A percentile compares a stretch with the other conserved stretches of the same genome.
Evolutionary conservation across 2,113 vertebrate species (phyloP).

Genomic region (Phyllostomus hastatus): DNA sequence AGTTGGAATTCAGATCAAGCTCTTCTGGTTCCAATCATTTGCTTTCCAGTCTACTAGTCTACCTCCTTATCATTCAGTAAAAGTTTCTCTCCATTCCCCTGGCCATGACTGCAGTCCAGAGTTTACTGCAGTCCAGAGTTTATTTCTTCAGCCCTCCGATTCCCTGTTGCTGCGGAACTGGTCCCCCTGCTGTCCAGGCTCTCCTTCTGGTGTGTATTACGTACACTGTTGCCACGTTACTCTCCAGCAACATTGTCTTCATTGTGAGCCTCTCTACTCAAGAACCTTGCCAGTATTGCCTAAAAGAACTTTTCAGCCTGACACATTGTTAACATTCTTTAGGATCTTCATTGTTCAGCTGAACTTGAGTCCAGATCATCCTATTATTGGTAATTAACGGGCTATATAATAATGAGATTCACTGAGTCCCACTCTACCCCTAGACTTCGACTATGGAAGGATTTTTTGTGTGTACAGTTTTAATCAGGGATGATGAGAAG

Average conservation of each 20-base stretch:
- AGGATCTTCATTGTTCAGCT: background rate
- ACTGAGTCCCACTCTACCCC: background rate
- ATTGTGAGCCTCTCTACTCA: background rate
- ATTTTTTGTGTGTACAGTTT: slow-evolving; percentile 27
- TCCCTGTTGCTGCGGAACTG: background rate
- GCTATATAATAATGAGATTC: background rate
- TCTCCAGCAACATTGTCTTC: slow-evolving; percentile 12
- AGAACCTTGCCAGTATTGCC: background rate
- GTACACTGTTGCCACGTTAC: background rate
- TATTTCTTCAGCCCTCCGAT: background rate
- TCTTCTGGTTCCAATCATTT: background rate
- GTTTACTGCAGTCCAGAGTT: background rate
- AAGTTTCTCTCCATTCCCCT: background rate
- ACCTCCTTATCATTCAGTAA: background rate
- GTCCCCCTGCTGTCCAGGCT: background rate
- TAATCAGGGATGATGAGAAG: background rate
- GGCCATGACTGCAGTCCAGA: background rate
- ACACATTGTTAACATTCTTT: background rate
- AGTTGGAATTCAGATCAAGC: background rate
- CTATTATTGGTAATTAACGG: background rate
- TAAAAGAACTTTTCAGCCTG: background rate
- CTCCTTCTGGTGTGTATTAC: background rate
- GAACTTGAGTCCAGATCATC: background rate
- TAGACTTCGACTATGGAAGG: background rate
- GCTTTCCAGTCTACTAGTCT: background rate